A percentile compares a stretch with the other conserved stretches of the same genome.
These are phyloP conservation scores for Accipiter virgatus DNA, from an alignment of 2,113 vertebrate genomes.

Conservation along the genomic window DNA sequence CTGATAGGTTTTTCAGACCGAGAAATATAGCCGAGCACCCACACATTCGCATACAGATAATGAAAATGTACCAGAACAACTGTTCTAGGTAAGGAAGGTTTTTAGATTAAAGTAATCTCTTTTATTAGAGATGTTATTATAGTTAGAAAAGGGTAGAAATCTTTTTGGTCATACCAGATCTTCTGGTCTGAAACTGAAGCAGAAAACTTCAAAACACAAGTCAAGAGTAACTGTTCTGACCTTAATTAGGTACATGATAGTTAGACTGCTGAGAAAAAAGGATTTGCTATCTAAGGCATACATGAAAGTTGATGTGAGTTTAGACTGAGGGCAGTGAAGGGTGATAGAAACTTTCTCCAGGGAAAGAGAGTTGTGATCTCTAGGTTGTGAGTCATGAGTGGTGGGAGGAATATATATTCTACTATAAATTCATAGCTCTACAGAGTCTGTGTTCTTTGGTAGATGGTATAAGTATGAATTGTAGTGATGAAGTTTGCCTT, in stretches of 20 bases:
- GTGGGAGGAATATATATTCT: neutral
- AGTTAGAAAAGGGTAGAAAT: neutral
- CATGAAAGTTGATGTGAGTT: neutral
- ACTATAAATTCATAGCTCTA: neutral
- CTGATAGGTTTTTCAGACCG: neutral
- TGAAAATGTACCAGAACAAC: neutral
- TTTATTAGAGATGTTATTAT: neutral
- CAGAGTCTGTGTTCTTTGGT: neutral
- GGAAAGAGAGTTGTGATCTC: neutral
- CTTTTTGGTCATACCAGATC: neutral
- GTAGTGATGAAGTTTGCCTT: neutral
- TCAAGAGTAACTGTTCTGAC: neutral
- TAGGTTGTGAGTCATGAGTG: neutral
- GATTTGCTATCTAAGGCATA: neutral
- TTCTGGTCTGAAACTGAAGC: neutral
- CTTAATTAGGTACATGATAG: neutral
- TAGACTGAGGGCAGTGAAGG: neutral
- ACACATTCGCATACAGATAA: neutral
- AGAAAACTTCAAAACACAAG: neutral
- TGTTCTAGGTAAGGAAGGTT: neutral
- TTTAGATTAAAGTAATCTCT: neutral
- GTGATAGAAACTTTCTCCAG: neutral
- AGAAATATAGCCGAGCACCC: neutral
- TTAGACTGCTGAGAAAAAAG: neutral
- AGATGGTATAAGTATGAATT: neutral